Conservation (phyloP, 2,113 vertebrate genomes). For the Cheilinus undulatus region DNA sequence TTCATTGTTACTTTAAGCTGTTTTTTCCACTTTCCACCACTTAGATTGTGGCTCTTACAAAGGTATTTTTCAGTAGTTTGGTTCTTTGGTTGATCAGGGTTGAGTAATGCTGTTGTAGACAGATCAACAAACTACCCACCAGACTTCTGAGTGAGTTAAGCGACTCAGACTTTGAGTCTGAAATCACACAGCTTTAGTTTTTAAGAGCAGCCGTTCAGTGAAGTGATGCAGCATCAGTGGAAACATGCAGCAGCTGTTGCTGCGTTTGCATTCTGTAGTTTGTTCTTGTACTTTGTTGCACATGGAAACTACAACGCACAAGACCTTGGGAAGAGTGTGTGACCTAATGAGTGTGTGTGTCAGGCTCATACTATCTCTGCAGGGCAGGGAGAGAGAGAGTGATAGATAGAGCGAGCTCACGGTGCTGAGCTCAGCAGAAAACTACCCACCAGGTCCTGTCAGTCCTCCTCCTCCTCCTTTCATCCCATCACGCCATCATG, state of each 20-base stretch:
- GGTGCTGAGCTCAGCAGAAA: conserved; percentile 77
- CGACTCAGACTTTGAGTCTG: no score
- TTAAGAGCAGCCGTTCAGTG: no score
- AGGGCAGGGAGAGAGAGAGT: conserved; percentile 55
- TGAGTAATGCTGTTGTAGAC: no score
- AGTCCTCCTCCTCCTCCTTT: conserved; percentile 59
- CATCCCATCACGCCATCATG: conserved; percentile 73
- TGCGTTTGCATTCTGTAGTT: neutral
- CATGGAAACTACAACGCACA: neutral
- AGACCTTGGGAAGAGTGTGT: conserved; percentile 8
- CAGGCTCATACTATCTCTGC: conserved; percentile 39
- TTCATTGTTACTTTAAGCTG: no score
- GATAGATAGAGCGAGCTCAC: conserved; percentile 43
- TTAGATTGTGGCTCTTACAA: no score
- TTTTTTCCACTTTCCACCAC: no score
- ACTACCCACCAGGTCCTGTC: conserved; percentile 70
- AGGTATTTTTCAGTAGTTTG: no score
- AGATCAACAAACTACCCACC: no score
- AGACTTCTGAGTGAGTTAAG: no score
- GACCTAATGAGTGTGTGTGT: conserved; percentile 1
- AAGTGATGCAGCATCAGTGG: no score
- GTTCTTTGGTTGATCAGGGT: no score
- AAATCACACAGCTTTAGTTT: no score
- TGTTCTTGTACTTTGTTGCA: neutral
- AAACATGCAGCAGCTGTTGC: neutral